Percentiles rank a stretch among this genome's conserved stretches.
Conservation (phyloP, 2,888 invertebrate genomes). For the Mesorhabditis sp. region DNA sequence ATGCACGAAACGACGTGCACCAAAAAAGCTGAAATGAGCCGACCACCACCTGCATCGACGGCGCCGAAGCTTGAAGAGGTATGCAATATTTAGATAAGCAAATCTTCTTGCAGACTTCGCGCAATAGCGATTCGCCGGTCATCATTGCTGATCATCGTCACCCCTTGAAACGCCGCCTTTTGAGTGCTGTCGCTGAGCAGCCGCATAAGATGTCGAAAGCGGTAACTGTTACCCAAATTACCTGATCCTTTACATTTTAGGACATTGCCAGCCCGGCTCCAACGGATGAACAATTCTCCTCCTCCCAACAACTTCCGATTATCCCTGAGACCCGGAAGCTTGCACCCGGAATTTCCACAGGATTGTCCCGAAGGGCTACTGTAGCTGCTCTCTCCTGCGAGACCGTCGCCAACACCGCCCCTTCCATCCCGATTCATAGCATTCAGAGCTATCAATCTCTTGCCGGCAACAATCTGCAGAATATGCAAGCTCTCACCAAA, state of each 20-base stretch:
- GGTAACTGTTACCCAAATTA: background rate
- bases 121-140: background rate
- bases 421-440: background rate
- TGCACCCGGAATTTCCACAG: background rate
- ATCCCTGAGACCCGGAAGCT: conserved; percentile 6
- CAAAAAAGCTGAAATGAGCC: background rate
- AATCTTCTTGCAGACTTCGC: no score
- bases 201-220: conserved; percentile 1
- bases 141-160: conserved; percentile 12
- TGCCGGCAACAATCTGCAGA: background rate
- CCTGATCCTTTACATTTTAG: background rate
- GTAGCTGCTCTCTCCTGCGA: background rate
- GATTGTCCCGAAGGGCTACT: background rate
- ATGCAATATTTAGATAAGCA: background rate
- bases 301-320: background rate
- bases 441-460: background rate
- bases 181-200: conserved; percentile 11
- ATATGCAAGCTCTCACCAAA: background rate
- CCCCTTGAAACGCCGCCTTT: conserved; percentile 17
- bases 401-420: background rate
- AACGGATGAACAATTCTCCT: background rate
- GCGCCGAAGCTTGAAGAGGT: conserved; percentile 5
- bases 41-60: background rate
- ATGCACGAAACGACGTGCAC: conserved; percentile 6
- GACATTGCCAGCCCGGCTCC: background rate